Evolutionary conservation across 2,888 invertebrate genomes (phyloP).

Genomic region (Pecten maximus): DNA sequence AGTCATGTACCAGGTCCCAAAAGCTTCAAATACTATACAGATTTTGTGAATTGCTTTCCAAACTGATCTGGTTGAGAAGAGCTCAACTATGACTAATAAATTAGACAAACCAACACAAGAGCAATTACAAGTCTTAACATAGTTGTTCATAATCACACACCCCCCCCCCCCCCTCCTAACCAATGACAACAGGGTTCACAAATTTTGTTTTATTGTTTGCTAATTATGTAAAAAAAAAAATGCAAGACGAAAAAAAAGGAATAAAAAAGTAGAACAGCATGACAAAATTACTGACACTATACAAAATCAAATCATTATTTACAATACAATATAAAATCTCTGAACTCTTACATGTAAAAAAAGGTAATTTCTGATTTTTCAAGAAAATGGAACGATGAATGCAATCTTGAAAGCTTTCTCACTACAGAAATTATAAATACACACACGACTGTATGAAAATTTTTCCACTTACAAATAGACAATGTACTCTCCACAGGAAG

Average conservation of each 20-base stretch:
- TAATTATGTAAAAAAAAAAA: neutral
- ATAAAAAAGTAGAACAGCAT: neutral
- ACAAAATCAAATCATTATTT: neutral
- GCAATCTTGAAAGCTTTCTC: neutral
- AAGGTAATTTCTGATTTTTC: neutral
- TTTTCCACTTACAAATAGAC: too few species aligned
- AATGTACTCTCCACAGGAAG: too few species aligned
- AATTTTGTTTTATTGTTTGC: neutral
- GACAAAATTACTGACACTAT: neutral
- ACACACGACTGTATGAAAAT: neutral
- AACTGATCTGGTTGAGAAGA: neutral
- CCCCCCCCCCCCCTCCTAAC: too few species aligned
- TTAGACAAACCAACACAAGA: too few species aligned
- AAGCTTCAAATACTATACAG: neutral
- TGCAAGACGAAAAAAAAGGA: neutral
- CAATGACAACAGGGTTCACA: too few species aligned
- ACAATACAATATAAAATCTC: neutral
- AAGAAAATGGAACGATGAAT: neutral
- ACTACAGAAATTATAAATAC: neutral
- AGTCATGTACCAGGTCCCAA: too few species aligned
- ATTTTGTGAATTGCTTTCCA: neutral
- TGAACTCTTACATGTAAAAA: neutral
- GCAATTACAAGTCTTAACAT: too few species aligned
- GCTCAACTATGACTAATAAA: neutral
- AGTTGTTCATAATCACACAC: too few species aligned